Base-by-base conservation (phyloP, 2,797 vertebrate genomes). In the Emydoidea blandingii region DNA sequence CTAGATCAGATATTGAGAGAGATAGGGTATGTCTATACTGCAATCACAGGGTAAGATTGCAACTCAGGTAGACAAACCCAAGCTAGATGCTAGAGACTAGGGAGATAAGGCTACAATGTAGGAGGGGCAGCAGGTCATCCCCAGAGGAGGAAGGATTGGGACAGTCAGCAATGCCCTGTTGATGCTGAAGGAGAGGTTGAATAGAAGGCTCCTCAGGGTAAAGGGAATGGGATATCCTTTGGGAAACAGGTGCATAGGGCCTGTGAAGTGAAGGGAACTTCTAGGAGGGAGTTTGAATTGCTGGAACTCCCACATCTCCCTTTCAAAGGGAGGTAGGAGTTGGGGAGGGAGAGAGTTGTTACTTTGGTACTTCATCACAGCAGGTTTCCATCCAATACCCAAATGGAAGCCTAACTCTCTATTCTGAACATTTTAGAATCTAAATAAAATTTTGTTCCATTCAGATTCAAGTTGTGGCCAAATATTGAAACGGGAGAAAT, bases 261-360 rank as follows among this genome's bases (percentile, higher is more conserved):
- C 12, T 1, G 3, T 57, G 3, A 0, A 4, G 0, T 2, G 3
- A 56, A 23, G 3, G 62, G 21, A 85, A 6, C 21, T 1, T 65
- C 27, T 54, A 23, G 41, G 0, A 83, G 49, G 4, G 14, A 86
- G 59, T 62, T 1, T 6, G 12, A 79, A 88, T 47, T 85, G 0
- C 0, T 74, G 87, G 85, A 88, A 37, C 8, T 41, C 34, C 31
- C 15, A 37, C 62, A 68, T 34, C 31, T 68, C 10, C 37, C 65
- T 41, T 72, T 72, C n/a, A 37, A 37, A 37, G 19, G 27, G 34
- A 65, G 14, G 14, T 6, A 65, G 31, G 7, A 18, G 54, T 54
- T 62, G 57, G 3, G 29, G 14, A 62, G 29, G 12, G 14, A 31
- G 57, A 62, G 57, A 31, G 57, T 34, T 62, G 85, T 81, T 23